These are phyloP conservation scores for Drosophila repleta DNA, from an alignment of 1,140 invertebrate genomes.

Conservation along the genomic window DNA sequence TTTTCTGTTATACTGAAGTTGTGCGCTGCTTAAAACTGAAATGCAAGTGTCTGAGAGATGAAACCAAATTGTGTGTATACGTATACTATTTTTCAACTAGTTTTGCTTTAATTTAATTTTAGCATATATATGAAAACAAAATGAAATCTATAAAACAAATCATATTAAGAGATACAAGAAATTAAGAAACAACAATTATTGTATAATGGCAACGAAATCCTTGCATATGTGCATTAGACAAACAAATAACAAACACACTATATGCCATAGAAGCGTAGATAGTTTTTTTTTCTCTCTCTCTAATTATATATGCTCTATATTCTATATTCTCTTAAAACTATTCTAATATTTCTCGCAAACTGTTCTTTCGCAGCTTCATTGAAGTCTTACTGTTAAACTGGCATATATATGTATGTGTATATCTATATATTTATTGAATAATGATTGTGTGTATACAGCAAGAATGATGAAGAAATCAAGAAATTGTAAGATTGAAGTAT, in stretches of 20 bases:
- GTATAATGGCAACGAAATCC: slow-evolving; percentile 74
- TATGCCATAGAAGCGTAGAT: slow-evolving; percentile 61
- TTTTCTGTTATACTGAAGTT: slow-evolving; percentile 45
- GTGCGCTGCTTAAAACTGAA: slow-evolving; percentile 56
- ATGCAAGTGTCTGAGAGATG: slow-evolving; percentile 69
- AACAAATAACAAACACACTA: slow-evolving; percentile 38
- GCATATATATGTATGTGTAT: slow-evolving; percentile 62
- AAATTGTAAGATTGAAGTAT: slow-evolving; percentile 55
- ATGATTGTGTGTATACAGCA: slow-evolving; percentile 53
- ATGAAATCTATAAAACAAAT: slow-evolving; percentile 40
- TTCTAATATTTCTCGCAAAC: slow-evolving; percentile 59
- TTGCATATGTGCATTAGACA: slow-evolving; percentile 60
- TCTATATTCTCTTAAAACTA: slow-evolving; percentile 53
- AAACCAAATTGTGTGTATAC: slow-evolving; percentile 80
- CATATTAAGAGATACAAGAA: slow-evolving; percentile 35
- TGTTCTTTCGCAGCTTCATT: slow-evolving; percentile 69
- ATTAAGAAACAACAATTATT: slow-evolving; percentile 48
- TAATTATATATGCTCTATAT: slow-evolving; percentile 57
- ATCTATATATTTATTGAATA: slow-evolving; percentile 46
- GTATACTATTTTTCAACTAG: slow-evolving; percentile 81
- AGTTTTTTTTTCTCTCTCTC: slow-evolving; percentile 46
- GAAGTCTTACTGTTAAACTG: slow-evolving; percentile 62
- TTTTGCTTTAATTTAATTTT: slow-evolving; percentile 75
- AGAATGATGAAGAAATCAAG: slow-evolving; percentile 22
- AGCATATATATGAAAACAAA: slow-evolving; percentile 39